phyloP scores from a whole-genome alignment of 30 jellyfish, hydroid and myxozoan genomes.

The Turritopsis dohrnii region DNA sequence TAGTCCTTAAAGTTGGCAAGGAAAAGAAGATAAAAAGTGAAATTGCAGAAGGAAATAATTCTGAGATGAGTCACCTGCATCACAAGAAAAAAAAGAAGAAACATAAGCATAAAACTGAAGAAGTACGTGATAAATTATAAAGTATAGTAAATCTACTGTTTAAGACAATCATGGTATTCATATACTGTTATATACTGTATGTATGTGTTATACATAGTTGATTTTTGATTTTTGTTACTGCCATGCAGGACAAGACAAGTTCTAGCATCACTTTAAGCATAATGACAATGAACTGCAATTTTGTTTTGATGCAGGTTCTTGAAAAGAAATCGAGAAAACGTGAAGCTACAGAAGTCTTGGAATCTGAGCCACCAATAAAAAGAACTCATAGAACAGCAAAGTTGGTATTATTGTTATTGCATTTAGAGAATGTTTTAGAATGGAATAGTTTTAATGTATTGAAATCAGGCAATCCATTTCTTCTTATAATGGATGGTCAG shows the following conservation, averaged over 20 bases:
- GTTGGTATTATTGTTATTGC: neutral
- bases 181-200: no score
- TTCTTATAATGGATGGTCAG: no score
- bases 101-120: constrained; percentile 72
- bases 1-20: constrained; percentile 75
- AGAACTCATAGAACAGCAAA: neutral
- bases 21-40: constrained; percentile 45
- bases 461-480: no score
- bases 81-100: constrained; percentile 75
- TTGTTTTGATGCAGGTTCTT: neutral
- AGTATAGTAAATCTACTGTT: no score
- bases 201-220: no score
- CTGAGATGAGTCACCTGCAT: constrained; percentile 35
- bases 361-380: neutral
- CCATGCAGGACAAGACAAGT: no score
- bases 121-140: no score
- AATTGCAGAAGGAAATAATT: constrained; percentile 47
- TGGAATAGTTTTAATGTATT: no score
- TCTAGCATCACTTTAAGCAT: neutral
- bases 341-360: constrained; percentile 7
- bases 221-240: no score
- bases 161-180: no score
- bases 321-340: constrained; percentile 9
- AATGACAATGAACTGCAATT: neutral
- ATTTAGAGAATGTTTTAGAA: no score